phyloP scores from a whole-genome alignment of 2,797 vertebrate species.

The Cossypha niveicapilla region DNA sequence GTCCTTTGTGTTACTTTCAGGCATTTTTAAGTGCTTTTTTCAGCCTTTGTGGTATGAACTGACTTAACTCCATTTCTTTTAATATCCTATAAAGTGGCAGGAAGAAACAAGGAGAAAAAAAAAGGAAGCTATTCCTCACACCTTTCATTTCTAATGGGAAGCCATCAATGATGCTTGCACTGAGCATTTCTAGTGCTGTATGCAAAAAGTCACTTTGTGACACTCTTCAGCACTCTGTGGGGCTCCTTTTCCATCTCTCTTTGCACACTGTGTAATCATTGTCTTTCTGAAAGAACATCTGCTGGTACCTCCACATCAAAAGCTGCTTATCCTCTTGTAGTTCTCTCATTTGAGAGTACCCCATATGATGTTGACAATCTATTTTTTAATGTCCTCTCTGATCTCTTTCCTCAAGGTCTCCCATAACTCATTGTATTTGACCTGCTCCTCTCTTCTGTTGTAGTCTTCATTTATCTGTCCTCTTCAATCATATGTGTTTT shows the following conservation, averaged over 20 bases:
- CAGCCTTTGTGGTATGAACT: background rate
- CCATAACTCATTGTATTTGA: background rate
- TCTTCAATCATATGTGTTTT: conserved; percentile 25
- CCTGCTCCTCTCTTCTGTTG: background rate
- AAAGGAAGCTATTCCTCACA: background rate
- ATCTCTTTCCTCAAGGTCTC: conserved; percentile 55
- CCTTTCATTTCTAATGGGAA: conserved; percentile 13
- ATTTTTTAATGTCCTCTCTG: conserved; percentile 53
- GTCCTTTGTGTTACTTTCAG: background rate
- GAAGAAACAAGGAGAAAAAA: background rate
- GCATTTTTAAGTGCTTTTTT: background rate
- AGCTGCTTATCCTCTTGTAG: conserved; percentile 57
- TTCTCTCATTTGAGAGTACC: conserved; percentile 57
- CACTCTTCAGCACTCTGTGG: conserved; percentile 15
- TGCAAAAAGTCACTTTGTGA: background rate
- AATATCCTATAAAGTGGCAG: background rate
- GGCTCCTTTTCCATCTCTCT: conserved; percentile 43
- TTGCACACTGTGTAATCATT: conserved; percentile 52
- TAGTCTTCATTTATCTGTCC: conserved; percentile 26
- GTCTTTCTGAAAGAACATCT: conserved; percentile 67
- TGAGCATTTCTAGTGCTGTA: background rate
- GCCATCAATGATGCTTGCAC: background rate
- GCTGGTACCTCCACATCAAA: conserved; percentile 61
- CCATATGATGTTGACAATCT: conserved; percentile 43
- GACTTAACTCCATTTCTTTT: background rate